Evolutionary conservation across 2,888 invertebrate species (phyloP), one percentile per base, ranked within the genome.

Genomic region (Willowsia nigromaculata): DNA sequence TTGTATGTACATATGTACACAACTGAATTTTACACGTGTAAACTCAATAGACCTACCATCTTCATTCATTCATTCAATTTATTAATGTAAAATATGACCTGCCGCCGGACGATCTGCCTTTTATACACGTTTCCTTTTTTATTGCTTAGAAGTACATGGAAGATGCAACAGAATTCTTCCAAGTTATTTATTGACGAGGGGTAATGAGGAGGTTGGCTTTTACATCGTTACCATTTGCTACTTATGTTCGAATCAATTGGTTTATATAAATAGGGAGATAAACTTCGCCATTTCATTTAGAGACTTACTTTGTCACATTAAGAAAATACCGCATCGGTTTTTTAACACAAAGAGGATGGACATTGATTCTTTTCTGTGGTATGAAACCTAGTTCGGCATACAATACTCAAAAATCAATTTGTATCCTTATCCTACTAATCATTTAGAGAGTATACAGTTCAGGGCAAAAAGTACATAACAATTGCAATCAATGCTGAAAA

Each of bases 171-270:
- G 15, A 59, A 56, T 22, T 22, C 3, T n/a, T n/a, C 2, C 3
- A 50, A 6, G 62, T 74, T 71, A 74, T 74, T 85, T 85, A 85
- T 85, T 85, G 84, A 85, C 74, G 59, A 43, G 74, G 56, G 37
- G 59, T 74, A 85, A 85, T 65, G 83, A 83, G 83, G 53, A 74
- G 74, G 84, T 30, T 74, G 74, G 74, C 53, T 50, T 53, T 43
- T n/a, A 27, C 9, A 53, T 83, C 71, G 74, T 85, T 74, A 85
- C 40, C 50, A 53, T 53, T 84, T 83, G 65, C 82, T 68, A 27
- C 82, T 83, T 30, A 53, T 1, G n/a, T n/a, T 53, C 18, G 18
- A 53, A 43, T 13, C 53, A 1, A 22, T 53, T n/a, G n/a, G 4
- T n/a, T 27, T 11, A 25, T 7, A 27, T 27, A 59, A 27, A 59